Evolutionary conservation across 2,797 vertebrate genomes (phyloP), one percentile per base, ranked within the genome.

Genomic region (Capromys pilorides): DNA sequence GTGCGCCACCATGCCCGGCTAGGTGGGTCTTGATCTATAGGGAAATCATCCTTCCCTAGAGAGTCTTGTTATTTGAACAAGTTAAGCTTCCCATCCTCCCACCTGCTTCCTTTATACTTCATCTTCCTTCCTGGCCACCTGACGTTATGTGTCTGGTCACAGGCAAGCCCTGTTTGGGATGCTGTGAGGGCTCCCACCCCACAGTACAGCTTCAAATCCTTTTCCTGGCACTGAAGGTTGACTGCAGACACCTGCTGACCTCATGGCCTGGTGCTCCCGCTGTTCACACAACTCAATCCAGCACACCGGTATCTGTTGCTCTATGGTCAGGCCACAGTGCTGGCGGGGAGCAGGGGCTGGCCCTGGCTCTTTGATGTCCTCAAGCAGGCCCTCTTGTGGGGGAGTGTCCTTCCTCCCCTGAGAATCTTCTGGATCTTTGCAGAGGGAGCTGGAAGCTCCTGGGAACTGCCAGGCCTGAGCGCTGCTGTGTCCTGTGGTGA

Each of bases 281-380:
- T 75, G 4, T 33, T 28, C 45, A 36, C n/a, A 61, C 26, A 2
- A 21, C 78, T 8, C 66, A 22, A 66, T 28, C 80, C 69, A 14
- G 49, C 49, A 36, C 22, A 26, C 24, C 83, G n/a, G 90, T 11
- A 31, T 8, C 9, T 26, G 10, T 51, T 49, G 16, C 8, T 80
- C 66, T 71, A 45, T 19, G 2, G 1, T 41, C 49, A 61, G 45
- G 16, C 18, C 1, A 0, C 0, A 57, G 1, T 0, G 8, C 61
- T 16, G 62, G 79, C 61, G 8, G 0, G 2, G 22, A 9, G 6
- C 80, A 26, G 75, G 14, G 49, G 24, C 54, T 36, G 22, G 24
- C 22, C n/a, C 49, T 39, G 31, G 51, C 77, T 57, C 24, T 80
- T n/a, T 21, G 59, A 61, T 19, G 41, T 66, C 41, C 26, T 59